Conservation (phyloP, 1,140 invertebrate species). For the Drosophila pseudoananassae region DNA sequence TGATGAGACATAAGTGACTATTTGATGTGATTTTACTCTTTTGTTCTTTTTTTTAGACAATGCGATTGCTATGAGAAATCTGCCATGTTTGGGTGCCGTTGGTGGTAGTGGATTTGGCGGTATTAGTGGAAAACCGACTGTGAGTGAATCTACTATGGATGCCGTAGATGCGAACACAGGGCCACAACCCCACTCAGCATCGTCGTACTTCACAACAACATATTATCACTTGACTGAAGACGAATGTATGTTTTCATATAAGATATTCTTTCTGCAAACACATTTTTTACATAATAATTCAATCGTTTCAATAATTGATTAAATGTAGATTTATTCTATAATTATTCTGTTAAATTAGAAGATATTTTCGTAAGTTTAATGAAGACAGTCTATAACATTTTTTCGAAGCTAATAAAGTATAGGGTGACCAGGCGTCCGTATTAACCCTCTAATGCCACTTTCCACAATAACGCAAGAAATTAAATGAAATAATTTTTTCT, state of each 20-base stretch:
- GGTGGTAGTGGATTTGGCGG: conserved; percentile 61
- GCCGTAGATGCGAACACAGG: conserved; percentile 52
- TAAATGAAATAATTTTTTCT: too few relatives aligned
- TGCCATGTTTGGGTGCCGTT: conserved; percentile 70
- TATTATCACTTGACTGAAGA: conserved; percentile 83
- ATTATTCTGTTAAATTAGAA: too few relatives aligned
- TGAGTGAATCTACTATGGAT: conserved; percentile 58
- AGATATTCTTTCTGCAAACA: not conserved
- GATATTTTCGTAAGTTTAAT: too few relatives aligned
- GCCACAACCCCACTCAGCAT: conserved; percentile 70
- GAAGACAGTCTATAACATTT: too few relatives aligned
- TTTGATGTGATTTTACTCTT: conserved; percentile 42
- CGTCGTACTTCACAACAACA: conserved; percentile 80
- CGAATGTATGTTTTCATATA: conserved; percentile 71
- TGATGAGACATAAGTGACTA: conserved; percentile 9
- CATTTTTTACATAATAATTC: not conserved
- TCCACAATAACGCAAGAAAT: too few relatives aligned
- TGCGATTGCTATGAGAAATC: conserved; percentile 82
- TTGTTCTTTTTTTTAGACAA: conserved; percentile 81
- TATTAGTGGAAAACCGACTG: conserved; percentile 56
- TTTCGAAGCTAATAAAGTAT: too few relatives aligned
- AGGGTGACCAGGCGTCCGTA: too few relatives aligned
- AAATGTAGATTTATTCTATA: too few relatives aligned
- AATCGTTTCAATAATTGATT: too few relatives aligned
- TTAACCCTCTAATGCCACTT: too few relatives aligned